Conservation (phyloP, 2,888 invertebrate species). For the Drosophila suboccidentalis region DNA sequence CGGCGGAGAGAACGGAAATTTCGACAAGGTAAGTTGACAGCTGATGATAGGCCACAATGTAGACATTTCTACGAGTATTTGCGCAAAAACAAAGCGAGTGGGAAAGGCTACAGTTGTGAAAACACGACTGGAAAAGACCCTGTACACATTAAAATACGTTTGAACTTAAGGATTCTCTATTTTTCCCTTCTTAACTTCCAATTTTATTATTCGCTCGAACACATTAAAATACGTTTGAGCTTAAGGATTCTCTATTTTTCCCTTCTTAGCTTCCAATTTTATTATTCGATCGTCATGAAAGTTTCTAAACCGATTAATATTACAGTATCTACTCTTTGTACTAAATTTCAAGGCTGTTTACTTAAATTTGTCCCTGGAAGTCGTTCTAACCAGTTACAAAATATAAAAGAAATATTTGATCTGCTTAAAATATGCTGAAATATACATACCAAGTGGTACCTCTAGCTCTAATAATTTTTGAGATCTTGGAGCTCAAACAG, state of each 20-base stretch:
- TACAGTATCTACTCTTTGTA: background rate
- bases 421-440: no score
- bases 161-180: background rate
- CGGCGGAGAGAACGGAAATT: constrained; percentile 9
- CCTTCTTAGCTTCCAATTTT: background rate
- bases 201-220: background rate
- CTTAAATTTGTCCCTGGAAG: no score
- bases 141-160: background rate
- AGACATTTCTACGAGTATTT: constrained; percentile 8
- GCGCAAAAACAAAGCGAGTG: background rate
- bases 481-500: no score
- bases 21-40: constrained; percentile 33
- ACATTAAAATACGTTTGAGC: no score
- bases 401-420: no score
- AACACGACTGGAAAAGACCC: background rate
- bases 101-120: background rate
- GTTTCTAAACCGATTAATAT: background rate
- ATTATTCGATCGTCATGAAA: background rate
- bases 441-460: background rate
- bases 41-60: constrained; percentile 12
- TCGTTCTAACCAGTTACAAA: no score
- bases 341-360: background rate
- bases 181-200: background rate
- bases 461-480: background rate
- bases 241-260: background rate